These are phyloP conservation scores for Andrena minutula DNA, from an alignment of 2,888 invertebrate genomes.

Conservation along the genomic window DNA sequence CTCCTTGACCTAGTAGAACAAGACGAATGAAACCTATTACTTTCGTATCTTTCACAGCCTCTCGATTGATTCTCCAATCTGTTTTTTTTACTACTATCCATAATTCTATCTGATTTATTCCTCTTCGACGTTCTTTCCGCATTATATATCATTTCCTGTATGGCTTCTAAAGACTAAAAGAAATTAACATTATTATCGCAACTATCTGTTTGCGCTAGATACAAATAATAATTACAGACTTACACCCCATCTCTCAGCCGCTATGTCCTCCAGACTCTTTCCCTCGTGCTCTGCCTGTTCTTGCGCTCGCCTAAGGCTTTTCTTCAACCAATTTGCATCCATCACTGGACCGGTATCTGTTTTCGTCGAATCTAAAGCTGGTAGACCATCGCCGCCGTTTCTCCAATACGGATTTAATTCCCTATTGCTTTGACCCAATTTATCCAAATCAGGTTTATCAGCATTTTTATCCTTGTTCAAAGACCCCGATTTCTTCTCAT, in stretches of 20 bases:
- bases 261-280: conserved; percentile 86
- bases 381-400: conserved; percentile 94
- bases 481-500: conserved; percentile 83
- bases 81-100: neutral
- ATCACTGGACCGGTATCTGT: conserved; percentile 45
- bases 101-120: neutral
- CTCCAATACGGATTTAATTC: conserved; percentile 98
- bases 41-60: conserved; percentile 8
- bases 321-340: conserved; percentile 86
- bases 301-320: conserved; percentile 86
- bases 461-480: conserved; percentile 86
- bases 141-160: conserved; percentile 85
- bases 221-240: conserved; percentile 64
- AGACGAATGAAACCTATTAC: neutral
- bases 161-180: conserved; percentile 86
- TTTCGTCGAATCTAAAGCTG: conserved; percentile 85
- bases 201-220: neutral
- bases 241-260: conserved; percentile 87
- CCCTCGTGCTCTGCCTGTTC: conserved; percentile 87
- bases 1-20: neutral
- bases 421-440: conserved; percentile 89
- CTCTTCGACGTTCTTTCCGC: conserved; percentile 82
- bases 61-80: neutral
- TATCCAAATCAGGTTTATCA: conserved; percentile 87
- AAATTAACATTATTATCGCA: conserved; percentile 66